Base-by-base conservation (phyloP, 2,113 vertebrate genomes). In the Proteles cristata region DNA sequence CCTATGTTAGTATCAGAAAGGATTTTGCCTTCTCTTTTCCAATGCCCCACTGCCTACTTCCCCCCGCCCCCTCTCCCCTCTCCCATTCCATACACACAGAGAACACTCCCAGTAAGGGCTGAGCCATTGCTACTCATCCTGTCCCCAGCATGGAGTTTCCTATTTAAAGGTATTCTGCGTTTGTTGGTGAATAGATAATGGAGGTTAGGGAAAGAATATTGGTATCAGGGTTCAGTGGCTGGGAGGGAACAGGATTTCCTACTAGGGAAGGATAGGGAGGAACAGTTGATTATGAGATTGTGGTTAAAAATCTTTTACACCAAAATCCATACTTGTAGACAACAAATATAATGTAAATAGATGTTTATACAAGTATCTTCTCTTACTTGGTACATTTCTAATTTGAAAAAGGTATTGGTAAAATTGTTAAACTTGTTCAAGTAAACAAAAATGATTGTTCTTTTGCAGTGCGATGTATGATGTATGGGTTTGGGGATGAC, bases 401-500 rank as follows among this genome's bases (percentile, higher is more conserved):
- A 80, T 93, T 94, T 94, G 50, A 28, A 93, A 77, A 93, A 39
- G 35, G 1, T 85, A 2, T 81, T 90, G 53, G 8, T 96, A 19
- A 23, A 31, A 88, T 55, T 83, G 81, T 90, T 71, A 43, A 66
- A 45, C 92, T 53, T 9, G 0, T 74, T 71, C 10, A 83, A 43
- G 61, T 83, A 81, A 80, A 90, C 23, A 0, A 0, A 81, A 7
- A 17, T 63, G n/a, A 85, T 73, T 97, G 88, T 88, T 93, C 50
- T 93, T 97, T 92, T 90, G 61, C 98, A 99, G 99, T 99, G 33
- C 99, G 99, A 4, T 99, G 99, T 94, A 99, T 99, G 99, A 99
- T 99, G 99, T 99, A 99, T 97, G 99, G 99, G 5, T 99, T 99
- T 1, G 99, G 99, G 16, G 99, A 99, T 76, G 99, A 99, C 98